phyloP scores from a whole-genome alignment of 1,140 invertebrate genomes.

The Lerema accius region DNA sequence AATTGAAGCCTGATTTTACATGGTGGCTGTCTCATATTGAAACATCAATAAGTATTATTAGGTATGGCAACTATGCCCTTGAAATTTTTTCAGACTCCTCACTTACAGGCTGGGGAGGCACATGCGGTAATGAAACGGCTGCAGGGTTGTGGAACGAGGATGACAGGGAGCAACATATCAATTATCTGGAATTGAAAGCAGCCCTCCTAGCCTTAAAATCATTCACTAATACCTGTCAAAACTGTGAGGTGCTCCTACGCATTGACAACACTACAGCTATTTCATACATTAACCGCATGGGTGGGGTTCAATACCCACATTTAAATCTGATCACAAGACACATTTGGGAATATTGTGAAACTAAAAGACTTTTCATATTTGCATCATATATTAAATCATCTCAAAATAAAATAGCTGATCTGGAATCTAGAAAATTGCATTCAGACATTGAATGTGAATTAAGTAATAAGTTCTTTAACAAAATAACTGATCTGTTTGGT shows the following conservation, averaged over 20 bases:
- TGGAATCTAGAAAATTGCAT: too few species aligned
- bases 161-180: not conserved
- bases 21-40: not conserved
- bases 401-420: too few species aligned
- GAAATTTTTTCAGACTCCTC: constrained; percentile 22
- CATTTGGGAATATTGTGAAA: too few species aligned
- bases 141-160: not conserved
- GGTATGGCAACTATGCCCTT: not conserved
- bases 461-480: too few species aligned
- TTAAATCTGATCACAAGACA: not conserved
- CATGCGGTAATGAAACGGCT: not conserved
- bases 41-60: not conserved
- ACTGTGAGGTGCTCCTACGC: constrained; percentile 4
- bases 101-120: constrained; percentile 16
- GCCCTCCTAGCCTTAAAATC: not conserved
- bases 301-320: not conserved
- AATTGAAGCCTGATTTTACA: not conserved
- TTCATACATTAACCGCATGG: constrained; percentile 1
- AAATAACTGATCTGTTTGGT: too few species aligned
- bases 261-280: constrained; percentile 9
- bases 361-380: too few species aligned
- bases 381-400: too few species aligned
- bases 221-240: not conserved
- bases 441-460: too few species aligned
- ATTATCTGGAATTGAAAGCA: constrained; percentile 1